Evolutionary conservation across 1,140 invertebrate genomes (phyloP), one percentile per base, ranked within the genome.

Genomic region (Drosophila sucinea): DNA sequence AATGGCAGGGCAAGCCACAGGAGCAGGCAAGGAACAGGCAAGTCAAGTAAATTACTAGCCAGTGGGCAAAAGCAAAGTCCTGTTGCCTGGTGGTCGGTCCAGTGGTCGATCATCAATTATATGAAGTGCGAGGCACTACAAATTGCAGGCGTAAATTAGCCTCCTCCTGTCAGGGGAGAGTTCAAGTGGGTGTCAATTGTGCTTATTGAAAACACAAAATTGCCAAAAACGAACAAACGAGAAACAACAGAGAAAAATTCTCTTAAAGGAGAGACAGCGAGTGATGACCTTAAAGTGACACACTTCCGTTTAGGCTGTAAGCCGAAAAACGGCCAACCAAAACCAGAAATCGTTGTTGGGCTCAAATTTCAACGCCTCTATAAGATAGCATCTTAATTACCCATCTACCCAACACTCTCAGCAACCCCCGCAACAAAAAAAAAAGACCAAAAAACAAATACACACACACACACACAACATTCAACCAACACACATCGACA

Each of bases 341-440:
- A 64, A 58, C 57, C 54, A 61, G 56, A 57, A 73, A 77, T 70
- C 63, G 66, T 76, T 76, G 40, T 67, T 71, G 38, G 76, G 32
- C 84, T 79, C 67, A 54, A 71, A 83, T 87, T 87, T 87, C 82
- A 77, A 56, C 79, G 67, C 71, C 69, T 51, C 23, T 27, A 30
- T 68, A 57, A 64, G 84, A 87, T 89, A 79, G 54, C 61, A 89
- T 89, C 84, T 87, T 89, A 87, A 89, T 83, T 87, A 80, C 84
- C 76, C 79, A 60, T 77, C 67, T 51, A 73, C 60, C 54, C 61
- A 64, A 63, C 33, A 54, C n/a, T 44, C 8, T 35, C 4, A 57
- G 23, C 17, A 57, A 3, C 11, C n/a, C 10, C n/a, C 11, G 1
- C 33, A 58, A 38, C 8, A 38, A 11, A 38, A 38, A 11, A 38